Conservation (phyloP, 2,797 vertebrate genomes). For the Parotocinclus haroldoi region DNA sequence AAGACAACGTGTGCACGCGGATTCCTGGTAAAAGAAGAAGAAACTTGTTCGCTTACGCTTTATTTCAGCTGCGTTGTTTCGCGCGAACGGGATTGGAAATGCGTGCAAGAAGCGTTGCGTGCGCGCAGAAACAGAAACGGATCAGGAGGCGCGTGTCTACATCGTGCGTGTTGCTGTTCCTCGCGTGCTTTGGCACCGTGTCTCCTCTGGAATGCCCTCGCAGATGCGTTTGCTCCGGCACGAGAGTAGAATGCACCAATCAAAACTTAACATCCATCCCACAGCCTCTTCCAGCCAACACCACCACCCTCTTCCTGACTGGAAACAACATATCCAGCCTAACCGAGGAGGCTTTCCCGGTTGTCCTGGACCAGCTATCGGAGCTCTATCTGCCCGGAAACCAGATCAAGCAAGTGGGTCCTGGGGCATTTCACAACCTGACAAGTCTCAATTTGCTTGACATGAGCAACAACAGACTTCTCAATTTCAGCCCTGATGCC, state of each 20-base stretch:
- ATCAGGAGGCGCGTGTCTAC: slow-evolving; percentile 33
- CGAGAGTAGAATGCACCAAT: slow-evolving; percentile 82
- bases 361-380: slow-evolving; percentile 68
- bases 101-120: slow-evolving; percentile 49
- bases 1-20: background rate
- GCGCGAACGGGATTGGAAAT: slow-evolving; percentile 46
- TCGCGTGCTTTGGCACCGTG: slow-evolving; percentile 47
- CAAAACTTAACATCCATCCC: slow-evolving; percentile 78
- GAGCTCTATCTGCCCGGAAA: slow-evolving; percentile 82
- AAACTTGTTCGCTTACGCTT: background rate
- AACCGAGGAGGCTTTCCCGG: slow-evolving; percentile 70
- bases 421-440: slow-evolving; percentile 74
- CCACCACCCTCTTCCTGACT: slow-evolving; percentile 77
- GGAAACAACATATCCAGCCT: slow-evolving; percentile 76
- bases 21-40: background rate
- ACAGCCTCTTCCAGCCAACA: slow-evolving; percentile 71
- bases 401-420: slow-evolving; percentile 69
- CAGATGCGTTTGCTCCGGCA: slow-evolving; percentile 75
- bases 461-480: slow-evolving; percentile 82
- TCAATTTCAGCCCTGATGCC: slow-evolving; percentile 66
- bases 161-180: slow-evolving; percentile 47
- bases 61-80: too few species aligned
- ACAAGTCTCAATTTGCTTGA: slow-evolving; percentile 80
- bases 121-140: slow-evolving; percentile 39
- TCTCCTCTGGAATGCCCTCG: slow-evolving; percentile 71